These are phyloP conservation scores for Thunnus albacares DNA, from an alignment of 2,797 vertebrate species.

Conservation along the genomic window DNA sequence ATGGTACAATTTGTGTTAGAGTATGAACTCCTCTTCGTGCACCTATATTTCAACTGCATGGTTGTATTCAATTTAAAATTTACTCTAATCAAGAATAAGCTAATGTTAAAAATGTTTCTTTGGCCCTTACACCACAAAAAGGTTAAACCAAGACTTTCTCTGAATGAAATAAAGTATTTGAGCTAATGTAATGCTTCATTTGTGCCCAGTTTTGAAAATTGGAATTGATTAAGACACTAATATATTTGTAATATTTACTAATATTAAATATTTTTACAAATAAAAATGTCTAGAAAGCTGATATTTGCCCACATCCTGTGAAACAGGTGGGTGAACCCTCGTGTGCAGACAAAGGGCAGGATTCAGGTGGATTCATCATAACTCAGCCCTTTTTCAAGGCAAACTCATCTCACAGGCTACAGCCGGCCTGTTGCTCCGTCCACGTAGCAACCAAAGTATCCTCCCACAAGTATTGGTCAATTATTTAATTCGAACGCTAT, in stretches of 20 bases:
- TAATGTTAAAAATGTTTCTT: not conserved
- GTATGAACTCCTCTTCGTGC: not conserved
- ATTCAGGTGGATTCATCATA: not conserved
- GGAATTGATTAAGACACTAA: not conserved
- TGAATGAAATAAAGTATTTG: not conserved
- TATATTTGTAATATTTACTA: too few species aligned
- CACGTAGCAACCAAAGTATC: conserved; percentile 51
- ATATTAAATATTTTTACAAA: too few species aligned
- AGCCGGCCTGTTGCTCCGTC: rapidly evolving
- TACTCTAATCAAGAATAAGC: not conserved
- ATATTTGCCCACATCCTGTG: not conserved
- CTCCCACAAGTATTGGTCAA: conserved; percentile 35
- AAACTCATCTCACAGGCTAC: not conserved
- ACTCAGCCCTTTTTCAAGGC: not conserved
- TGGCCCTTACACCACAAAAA: not conserved
- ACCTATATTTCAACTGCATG: not conserved
- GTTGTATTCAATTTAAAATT: not conserved
- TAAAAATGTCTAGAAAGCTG: not conserved
- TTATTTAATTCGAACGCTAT: conserved; percentile 1
- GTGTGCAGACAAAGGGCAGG: not conserved
- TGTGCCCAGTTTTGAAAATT: not conserved
- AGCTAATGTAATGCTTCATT: not conserved
- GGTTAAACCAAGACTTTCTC: not conserved
- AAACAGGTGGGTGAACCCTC: not conserved
- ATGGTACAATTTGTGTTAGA: not conserved